Evolutionary conservation across 2,888 invertebrate genomes (phyloP), one percentile per base, ranked within the genome.

Genomic region (Lampropteryx suffumata): DNA sequence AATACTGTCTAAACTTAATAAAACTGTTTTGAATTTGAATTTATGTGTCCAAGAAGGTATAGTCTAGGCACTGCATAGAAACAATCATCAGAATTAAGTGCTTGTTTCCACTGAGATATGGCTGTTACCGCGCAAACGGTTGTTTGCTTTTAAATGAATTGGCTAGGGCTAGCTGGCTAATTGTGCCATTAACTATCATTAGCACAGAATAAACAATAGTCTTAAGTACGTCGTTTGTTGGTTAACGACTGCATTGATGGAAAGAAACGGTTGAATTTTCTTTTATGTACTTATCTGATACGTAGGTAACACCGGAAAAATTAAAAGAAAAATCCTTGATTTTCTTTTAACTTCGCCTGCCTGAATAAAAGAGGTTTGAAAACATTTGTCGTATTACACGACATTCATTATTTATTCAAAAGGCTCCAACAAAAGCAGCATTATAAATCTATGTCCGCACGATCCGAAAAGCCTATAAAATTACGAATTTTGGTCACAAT

Each of bases 401-500:
- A 17, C 4, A 17, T 17, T 4, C 4, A 17, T 29, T 11, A 11
- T 13, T 17, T 42, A 1, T 43, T 28, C 7, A 17, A 34, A 43
- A 13, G 8, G n/a, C 17, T 42, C 21, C 11, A 8, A 21, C 21
- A 21, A 34, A 35, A 34, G 29, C 30, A 14, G 36, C 30, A 10
- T 21, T 8, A 26, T 43, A 40, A 44, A 42, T 51, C 34, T 29
- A 12, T 14, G 37, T 35, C 35, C 24, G 34, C 35, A 29, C 32
- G 32, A 29, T 7, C 28, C 27, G 40, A 50, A 55, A 56, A 53
- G 44, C 27, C 50, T 50, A 58, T 58, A 57, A 63, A 60, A 56
- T 52, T 49, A 49, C 17, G 46, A 57, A 51, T 47, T 62, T 76
- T 71, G 73, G 71, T 69, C 49, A 39, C 44, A 53, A 56, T 69